These are phyloP conservation scores for Graphium colonna DNA, from an alignment of 2,888 invertebrate genomes.

Conservation along the genomic window DNA sequence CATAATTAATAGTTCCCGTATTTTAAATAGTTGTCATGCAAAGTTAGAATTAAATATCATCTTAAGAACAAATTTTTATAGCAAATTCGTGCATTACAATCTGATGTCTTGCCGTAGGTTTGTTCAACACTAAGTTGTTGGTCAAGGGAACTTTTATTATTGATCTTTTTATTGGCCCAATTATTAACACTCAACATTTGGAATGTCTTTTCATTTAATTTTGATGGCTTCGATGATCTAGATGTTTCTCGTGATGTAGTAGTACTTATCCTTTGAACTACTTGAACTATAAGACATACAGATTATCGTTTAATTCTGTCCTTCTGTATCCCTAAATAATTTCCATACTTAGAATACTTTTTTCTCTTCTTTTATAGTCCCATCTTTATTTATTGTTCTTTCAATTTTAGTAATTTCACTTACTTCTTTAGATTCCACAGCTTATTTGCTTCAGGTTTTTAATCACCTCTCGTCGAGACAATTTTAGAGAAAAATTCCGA, in stretches of 20 bases:
- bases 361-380: conserved; percentile 39
- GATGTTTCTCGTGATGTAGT: too few species aligned
- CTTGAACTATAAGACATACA: too few species aligned
- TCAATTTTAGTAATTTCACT: conserved; percentile 41
- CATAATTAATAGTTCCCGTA: not conserved
- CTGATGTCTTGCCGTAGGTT: not conserved
- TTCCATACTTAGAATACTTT: conserved; percentile 39
- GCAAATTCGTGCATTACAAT: not conserved
- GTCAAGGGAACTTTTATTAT: not conserved
- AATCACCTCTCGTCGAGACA: too few species aligned
- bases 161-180: not conserved
- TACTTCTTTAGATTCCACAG: conserved; percentile 10
- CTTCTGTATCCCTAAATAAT: conserved; percentile 33
- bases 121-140: not conserved
- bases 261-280: conserved; percentile 10
- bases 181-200: conserved; percentile 12
- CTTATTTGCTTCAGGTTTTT: not conserved
- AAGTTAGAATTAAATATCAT: not conserved
- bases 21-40: conserved; percentile 6
- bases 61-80: not conserved
- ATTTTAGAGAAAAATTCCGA: too few species aligned
- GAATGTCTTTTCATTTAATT: too few species aligned
- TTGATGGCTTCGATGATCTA: too few species aligned
- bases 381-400: conserved; percentile 41
- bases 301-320: conserved; percentile 16